Conservation (phyloP, 2,888 invertebrate genomes). For the Leuctra nigra region DNA sequence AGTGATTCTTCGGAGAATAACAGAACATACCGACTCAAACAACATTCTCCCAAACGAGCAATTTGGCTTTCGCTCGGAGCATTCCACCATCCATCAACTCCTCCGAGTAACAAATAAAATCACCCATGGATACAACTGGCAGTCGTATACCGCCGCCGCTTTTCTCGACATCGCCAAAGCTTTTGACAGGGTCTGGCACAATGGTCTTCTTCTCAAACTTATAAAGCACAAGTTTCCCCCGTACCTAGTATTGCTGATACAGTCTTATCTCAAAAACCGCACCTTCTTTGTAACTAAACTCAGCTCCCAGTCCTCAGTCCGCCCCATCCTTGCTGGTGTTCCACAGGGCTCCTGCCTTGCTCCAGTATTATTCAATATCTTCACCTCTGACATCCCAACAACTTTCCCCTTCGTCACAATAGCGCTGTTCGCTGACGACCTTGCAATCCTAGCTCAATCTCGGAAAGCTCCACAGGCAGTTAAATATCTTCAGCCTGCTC, state of each 20-base stretch:
- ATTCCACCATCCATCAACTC: neutral
- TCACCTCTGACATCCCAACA: conserved; percentile 11
- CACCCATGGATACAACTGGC: neutral
- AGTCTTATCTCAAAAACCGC: neutral
- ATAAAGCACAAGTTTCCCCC: conserved; percentile 15
- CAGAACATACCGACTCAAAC: neutral
- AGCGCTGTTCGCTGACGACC: conserved; percentile 8
- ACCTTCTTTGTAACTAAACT: neutral
- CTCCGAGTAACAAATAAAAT: neutral
- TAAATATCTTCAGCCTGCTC: neutral
- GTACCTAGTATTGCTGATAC: neutral
- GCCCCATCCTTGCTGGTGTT: conserved; percentile 5
- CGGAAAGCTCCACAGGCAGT: neutral
- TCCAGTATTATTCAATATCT: conserved; percentile 11
- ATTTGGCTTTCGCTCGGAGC: neutral
- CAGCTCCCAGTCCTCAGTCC: neutral
- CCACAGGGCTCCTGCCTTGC: conserved; percentile 18
- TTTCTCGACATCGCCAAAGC: conserved; percentile 11
- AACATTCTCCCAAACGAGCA: neutral
- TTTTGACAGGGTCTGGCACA: conserved; percentile 14
- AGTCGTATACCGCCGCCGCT: neutral
- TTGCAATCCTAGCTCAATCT: neutral
- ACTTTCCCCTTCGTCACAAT: neutral
- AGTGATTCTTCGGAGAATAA: neutral
- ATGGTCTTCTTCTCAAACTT: conserved; percentile 14